Evolutionary conservation across 2,113 vertebrate species (phyloP), one percentile per base, ranked within the genome.

Genomic region (Phrynocephalus versicolor): DNA sequence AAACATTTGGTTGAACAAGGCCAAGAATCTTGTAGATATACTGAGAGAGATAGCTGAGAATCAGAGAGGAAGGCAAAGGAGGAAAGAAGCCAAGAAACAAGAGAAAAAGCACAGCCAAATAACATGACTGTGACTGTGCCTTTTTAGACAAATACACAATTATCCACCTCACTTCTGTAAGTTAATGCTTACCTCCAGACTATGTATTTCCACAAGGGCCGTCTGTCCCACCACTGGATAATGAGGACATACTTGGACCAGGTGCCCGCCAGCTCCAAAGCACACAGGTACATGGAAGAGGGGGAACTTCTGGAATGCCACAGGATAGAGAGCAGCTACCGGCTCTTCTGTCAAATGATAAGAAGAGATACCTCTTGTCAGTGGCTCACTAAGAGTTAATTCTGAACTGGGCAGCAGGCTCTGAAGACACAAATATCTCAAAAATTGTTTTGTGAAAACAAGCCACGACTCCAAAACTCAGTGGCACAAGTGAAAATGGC

Each of bases 201-300:
- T 98, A 92, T 98, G 98, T 58, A 99, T 89, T 87, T 98, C 95
- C 0, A 98, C 93, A 0, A 90, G 93, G 69, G 96, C 94, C 0
- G 90, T 92, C 8, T 94, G 96, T 39, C 97, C 96, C 69, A 96
- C 93, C 0, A 92, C 81, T 23, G 97, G 96, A 16, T 65, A 25
- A 16, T 94, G 93, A 33, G 97, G 96, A 79, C 87, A 90, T 82
- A 92, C 96, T 75, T 96, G 93, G 10, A 98, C 91, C 92, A 99
- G 93, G 87, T 98, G 98, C 4, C 98, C 98, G 27, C 96, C 92
- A 0, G 98, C 97, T 33, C 98, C 97, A 14, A 99, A 98, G 89
- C 97, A 97, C 83, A 97, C 94, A 0, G 96, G 86, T 0, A 92
- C 80, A 0, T 99, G 98, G 2, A 96, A 96, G 88, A 96, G 1